phyloP scores from a whole-genome alignment of 2,113 vertebrate species.

The Bufo gargarizans region DNA sequence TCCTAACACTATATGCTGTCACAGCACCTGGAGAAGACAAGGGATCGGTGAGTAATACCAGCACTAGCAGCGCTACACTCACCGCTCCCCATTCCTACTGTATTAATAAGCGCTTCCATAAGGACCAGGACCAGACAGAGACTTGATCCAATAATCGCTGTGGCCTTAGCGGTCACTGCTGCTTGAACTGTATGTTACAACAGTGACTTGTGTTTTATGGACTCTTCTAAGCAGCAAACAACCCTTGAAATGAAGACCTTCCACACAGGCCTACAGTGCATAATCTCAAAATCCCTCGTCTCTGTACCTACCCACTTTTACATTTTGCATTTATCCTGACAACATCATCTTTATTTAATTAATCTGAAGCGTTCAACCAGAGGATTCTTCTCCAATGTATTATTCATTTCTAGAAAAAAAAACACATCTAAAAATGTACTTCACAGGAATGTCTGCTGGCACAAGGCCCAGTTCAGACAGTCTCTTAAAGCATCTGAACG shows the following conservation, averaged over 20 bases:
- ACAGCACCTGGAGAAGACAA: too few species aligned
- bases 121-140: too few species aligned
- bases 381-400: slow-evolving; percentile 3
- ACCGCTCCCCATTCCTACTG: too few species aligned
- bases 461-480: neutral
- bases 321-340: slow-evolving; percentile 9
- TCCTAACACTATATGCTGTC: too few species aligned
- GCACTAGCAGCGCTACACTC: too few species aligned
- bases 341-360: slow-evolving; percentile 28
- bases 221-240: too few species aligned
- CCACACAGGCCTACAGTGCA: neutral
- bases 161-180: too few species aligned
- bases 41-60: too few species aligned
- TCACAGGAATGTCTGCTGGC: slow-evolving; percentile 41
- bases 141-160: too few species aligned
- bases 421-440: slow-evolving; percentile 30
- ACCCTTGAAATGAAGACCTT: neutral
- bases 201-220: too few species aligned
- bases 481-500: neutral
- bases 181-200: too few species aligned
- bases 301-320: neutral
- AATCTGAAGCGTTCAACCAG: neutral
- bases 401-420: slow-evolving; percentile 14
- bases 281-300: neutral
- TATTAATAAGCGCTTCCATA: too few species aligned